These are phyloP conservation scores for Gryllus bimaculatus DNA, from an alignment of 1,140 invertebrate genomes.

Conservation along the genomic window DNA sequence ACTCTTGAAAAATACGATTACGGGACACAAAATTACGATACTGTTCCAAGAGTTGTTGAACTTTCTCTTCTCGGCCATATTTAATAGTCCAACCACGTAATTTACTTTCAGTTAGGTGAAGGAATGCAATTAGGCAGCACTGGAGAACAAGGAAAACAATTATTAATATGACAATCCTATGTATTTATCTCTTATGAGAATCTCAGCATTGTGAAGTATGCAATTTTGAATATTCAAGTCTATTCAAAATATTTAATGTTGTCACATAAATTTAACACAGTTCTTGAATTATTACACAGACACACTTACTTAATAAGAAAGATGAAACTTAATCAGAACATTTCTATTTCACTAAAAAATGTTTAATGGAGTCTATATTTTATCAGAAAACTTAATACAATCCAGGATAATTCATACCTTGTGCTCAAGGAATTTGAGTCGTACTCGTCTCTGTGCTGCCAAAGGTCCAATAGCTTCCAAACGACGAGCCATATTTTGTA, in stretches of 20 bases:
- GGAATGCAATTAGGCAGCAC: slow-evolving; percentile 83
- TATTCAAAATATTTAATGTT: too few relatives aligned
- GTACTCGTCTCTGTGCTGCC: slow-evolving; percentile 65
- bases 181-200: slow-evolving; percentile 3
- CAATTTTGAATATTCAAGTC: not conserved
- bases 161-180: not conserved
- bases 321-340: too few relatives aligned
- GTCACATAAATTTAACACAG: too few relatives aligned
- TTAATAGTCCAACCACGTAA: slow-evolving; percentile 80
- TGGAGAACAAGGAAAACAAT: slow-evolving; percentile 28
- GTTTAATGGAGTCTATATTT: too few relatives aligned
- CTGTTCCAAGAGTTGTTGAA: slow-evolving; percentile 73
- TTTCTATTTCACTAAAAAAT: too few relatives aligned
- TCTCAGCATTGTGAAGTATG: not conserved
- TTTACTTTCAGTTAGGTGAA: slow-evolving; percentile 81
- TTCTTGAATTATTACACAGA: too few relatives aligned
- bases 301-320: too few relatives aligned
- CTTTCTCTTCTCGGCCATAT: slow-evolving; percentile 74
- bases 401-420: slow-evolving; percentile 41
- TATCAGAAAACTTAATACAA: too few relatives aligned
- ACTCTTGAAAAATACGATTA: slow-evolving; percentile 88
- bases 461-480: slow-evolving; percentile 58
- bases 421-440: slow-evolving; percentile 81
- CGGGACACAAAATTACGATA: slow-evolving; percentile 85
- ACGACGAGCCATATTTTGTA: slow-evolving; percentile 67